Evolutionary conservation across 2,797 vertebrate genomes (phyloP), one percentile per base, ranked within the genome.

Genomic region (Tapirus indicus): DNA sequence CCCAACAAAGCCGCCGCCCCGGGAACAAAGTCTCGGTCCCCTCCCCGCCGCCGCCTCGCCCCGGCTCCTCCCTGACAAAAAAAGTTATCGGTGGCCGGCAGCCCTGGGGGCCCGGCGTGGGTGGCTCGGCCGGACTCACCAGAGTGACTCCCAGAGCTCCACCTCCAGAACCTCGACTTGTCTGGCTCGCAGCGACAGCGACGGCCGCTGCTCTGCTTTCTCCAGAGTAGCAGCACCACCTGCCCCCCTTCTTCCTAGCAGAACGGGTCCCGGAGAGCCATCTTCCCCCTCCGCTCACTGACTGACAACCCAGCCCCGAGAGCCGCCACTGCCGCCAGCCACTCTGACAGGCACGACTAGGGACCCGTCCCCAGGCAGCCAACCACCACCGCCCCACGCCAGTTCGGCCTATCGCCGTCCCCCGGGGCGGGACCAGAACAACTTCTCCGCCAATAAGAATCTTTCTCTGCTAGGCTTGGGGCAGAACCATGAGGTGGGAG

Each of bases 351-450:
- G 97, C 98, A 97, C 77, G 3, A 54, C 75, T 14, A n/a, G 38
- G 60, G 86, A 98, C 98, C 98, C 60, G 93, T 98, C 94, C 56
- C 38, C 60, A 77, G 56, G 56, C 97, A 97, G 94, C 96, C 98
- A 98, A 98, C 97, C 96, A 93, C 95, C 60, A 94, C 97, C 97
- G 95, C 97, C 98, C 98, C 98, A 98, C 98, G 97, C 97, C 97
- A 91, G 98, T 97, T 98, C 95, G 98, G 95, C 97, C 97, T 96
- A 98, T 98, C 97, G 95, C 96, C 96, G 98, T 89, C 95, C 98
- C 86, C 97, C 21, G 62, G 79, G 97, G 97, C 69, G 93, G 97
- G 85, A 96, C 71, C 86, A 96, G 97, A 85, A 74, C 88, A 98
- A 98, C 98, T 98, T 98, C 96, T 98, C 0, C 78, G 64, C 97